Conservation (phyloP, 2,113 vertebrate genomes). For the Silurus meridionalis region DNA sequence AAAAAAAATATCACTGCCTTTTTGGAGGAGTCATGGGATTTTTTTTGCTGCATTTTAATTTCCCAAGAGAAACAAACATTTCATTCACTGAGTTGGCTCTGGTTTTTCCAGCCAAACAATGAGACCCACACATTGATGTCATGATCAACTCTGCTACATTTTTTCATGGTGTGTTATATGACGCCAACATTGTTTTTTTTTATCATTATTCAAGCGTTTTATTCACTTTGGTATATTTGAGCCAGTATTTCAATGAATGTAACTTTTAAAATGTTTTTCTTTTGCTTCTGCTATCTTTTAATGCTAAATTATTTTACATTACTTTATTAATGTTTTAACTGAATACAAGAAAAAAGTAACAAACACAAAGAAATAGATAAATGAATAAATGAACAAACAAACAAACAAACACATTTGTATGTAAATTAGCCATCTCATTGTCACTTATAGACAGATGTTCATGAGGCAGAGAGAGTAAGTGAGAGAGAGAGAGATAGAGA, state of each 20-base stretch:
- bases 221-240: neutral
- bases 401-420: neutral
- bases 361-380: neutral
- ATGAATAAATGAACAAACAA: neutral
- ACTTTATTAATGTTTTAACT: neutral
- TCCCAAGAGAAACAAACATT: constrained; percentile 65
- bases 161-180: constrained; percentile 50
- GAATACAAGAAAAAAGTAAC: neutral
- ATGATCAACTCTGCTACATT: constrained; percentile 62
- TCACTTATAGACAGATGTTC: too few species aligned
- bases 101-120: constrained; percentile 63
- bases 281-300: neutral
- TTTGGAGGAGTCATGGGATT: constrained; percentile 48
- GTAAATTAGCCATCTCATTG: neutral
- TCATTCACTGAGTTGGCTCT: constrained; percentile 61
- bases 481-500: neutral
- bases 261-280: neutral
- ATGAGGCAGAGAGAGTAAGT: too few species aligned
- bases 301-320: neutral
- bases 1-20: neutral
- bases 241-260: neutral
- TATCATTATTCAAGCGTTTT: constrained; percentile 14
- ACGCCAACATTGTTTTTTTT: neutral
- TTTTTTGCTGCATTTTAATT: constrained; percentile 60
- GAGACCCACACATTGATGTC: constrained; percentile 73